phyloP scores from a whole-genome alignment of 1,140 invertebrate genomes.

The Drosophila repleta region DNA sequence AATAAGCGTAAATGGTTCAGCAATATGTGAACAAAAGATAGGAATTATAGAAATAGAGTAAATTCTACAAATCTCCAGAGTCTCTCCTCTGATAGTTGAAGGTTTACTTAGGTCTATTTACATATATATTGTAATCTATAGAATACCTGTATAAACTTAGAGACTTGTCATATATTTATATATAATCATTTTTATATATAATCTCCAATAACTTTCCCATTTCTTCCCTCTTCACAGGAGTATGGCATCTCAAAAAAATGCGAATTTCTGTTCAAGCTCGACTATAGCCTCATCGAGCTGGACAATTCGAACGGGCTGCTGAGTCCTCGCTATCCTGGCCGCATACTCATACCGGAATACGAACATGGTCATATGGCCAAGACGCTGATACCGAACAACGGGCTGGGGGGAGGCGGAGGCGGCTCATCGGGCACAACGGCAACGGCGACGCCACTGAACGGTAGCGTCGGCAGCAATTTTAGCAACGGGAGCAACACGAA shows the following conservation, averaged over 20 bases:
- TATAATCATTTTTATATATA: too few relatives aligned
- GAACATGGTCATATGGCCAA: slow-evolving; percentile 84
- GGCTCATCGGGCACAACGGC: slow-evolving; percentile 63
- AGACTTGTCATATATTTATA: too few relatives aligned
- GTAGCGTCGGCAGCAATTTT: slow-evolving; percentile 54
- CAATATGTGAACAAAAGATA: too few relatives aligned
- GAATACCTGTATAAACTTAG: too few relatives aligned
- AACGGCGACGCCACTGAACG: slow-evolving; percentile 55
- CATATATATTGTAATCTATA: too few relatives aligned
- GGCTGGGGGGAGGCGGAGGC: slow-evolving; percentile 23
- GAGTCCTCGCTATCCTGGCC: slow-evolving; percentile 90
- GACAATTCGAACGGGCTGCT: slow-evolving; percentile 89
- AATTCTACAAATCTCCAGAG: too few relatives aligned
- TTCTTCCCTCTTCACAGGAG: slow-evolving; percentile 83
- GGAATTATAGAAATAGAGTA: too few relatives aligned
- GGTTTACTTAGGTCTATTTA: too few relatives aligned
- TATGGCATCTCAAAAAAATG: slow-evolving; percentile 87
- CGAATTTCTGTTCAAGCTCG: slow-evolving; percentile 86
- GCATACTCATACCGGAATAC: slow-evolving; percentile 89
- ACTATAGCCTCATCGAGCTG: slow-evolving; percentile 87
- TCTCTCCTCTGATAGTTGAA: too few relatives aligned
- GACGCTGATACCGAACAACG: slow-evolving; percentile 63
- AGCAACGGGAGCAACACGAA: slow-evolving; percentile 28
- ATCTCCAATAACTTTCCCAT: too few relatives aligned
- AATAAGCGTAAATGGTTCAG: too few relatives aligned